Evolutionary conservation across 2,113 vertebrate species (phyloP).

Genomic region (Steatornis caripensis): DNA sequence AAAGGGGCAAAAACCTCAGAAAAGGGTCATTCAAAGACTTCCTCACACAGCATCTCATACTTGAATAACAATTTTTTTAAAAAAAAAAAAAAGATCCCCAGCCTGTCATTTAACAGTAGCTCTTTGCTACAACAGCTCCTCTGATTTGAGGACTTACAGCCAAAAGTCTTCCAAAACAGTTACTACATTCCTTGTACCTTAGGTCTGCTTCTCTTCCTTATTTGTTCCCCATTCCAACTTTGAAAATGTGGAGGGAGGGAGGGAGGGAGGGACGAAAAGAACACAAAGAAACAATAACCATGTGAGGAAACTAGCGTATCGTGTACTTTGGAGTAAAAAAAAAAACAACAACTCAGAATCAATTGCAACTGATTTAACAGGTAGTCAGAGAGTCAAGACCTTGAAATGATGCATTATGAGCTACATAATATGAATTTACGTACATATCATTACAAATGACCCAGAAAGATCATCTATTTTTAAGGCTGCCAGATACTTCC

Average conservation of each 20-base stretch:
- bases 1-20: not conserved
- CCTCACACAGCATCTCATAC: not conserved
- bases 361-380: not conserved
- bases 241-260: fast-evolving
- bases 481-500: not conserved
- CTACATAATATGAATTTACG: not conserved
- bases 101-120: not conserved
- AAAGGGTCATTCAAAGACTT: not conserved
- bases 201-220: not conserved
- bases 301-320: not conserved
- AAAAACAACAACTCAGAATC: not conserved
- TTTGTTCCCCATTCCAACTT: not conserved
- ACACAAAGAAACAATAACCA: not conserved
- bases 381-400: not conserved
- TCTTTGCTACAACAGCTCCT: not conserved
- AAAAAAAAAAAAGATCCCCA: not conserved
- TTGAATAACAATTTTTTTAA: not conserved
- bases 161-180: not conserved
- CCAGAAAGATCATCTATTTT: not conserved
- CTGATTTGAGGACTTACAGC: not conserved
- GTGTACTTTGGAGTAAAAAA: not conserved
- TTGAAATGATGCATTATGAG: not conserved
- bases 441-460: not conserved
- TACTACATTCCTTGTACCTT: not conserved
- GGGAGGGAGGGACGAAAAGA: not conserved